Percentiles rank a stretch among this genome's conserved stretches.
Conservation (phyloP, 2,888 invertebrate genomes). For the Apeira syringaria region DNA sequence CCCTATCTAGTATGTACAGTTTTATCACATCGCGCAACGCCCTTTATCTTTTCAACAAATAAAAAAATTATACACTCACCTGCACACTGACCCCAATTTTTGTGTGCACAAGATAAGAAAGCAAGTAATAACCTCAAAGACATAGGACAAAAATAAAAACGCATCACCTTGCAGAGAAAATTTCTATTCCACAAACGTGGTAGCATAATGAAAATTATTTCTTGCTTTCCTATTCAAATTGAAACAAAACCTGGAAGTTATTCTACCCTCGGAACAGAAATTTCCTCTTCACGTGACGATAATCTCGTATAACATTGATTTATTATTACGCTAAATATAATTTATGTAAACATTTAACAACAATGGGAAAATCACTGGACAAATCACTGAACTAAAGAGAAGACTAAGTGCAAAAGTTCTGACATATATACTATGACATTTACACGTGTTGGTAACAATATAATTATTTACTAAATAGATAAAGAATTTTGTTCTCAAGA, state of each 20-base stretch:
- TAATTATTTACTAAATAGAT: constrained; percentile 7
- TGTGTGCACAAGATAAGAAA: constrained; percentile 77
- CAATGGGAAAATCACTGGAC: constrained; percentile 58
- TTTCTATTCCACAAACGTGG: constrained; percentile 73
- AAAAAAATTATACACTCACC: constrained; percentile 67
- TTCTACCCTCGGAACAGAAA: constrained; percentile 80
- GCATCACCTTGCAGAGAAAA: constrained; percentile 76
- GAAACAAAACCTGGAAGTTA: constrained; percentile 45
- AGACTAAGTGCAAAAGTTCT: constrained; percentile 44
- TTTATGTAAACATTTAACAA: constrained; percentile 53
- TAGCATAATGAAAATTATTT: constrained; percentile 42
- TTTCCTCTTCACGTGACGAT: constrained; percentile 73
- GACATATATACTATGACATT: no score
- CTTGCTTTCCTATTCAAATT: constrained; percentile 73
- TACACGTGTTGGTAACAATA: constrained; percentile 33
- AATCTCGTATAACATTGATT: constrained; percentile 27
- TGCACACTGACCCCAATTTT: constrained; percentile 61
- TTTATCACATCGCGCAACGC: constrained; percentile 35
- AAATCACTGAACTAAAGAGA: constrained; percentile 23
- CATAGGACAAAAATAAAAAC: constrained; percentile 54
- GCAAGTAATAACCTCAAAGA: constrained; percentile 69
- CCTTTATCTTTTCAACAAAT: constrained; percentile 57
- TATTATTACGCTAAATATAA: constrained; percentile 34
- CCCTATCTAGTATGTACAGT: constrained; percentile 33
- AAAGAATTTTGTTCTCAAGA: constrained; percentile 15